These are phyloP conservation scores for Dryobotodes eremita DNA, from an alignment of 2,888 invertebrate genomes.

Conservation along the genomic window DNA sequence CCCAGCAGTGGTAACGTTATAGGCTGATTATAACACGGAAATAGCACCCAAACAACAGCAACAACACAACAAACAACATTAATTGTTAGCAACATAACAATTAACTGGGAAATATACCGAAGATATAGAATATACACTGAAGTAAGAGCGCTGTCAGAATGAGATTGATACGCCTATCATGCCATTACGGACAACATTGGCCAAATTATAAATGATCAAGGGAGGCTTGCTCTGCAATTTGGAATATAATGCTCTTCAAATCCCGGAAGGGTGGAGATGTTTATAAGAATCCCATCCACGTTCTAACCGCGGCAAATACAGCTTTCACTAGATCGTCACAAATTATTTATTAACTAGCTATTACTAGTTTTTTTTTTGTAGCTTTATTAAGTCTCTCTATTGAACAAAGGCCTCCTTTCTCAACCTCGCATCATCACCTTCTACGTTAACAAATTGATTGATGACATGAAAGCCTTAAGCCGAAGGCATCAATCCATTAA, in stretches of 20 bases:
- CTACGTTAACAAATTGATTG: slow-evolving; percentile 38
- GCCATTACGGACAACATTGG: too few relatives aligned
- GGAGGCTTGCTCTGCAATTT: too few relatives aligned
- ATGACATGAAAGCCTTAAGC: slow-evolving; percentile 31
- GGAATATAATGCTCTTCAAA: background rate
- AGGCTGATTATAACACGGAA: too few relatives aligned
- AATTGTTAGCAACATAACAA: too few relatives aligned
- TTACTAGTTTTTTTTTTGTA: background rate
- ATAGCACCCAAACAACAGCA: background rate
- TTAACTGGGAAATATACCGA: background rate
- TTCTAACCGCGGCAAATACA: background rate
- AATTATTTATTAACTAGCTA: background rate
- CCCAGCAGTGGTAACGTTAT: background rate
- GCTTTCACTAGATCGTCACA: background rate
- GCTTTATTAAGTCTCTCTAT: background rate
- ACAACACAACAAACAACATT: too few relatives aligned
- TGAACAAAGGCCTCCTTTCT: background rate
- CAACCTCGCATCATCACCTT: slow-evolving; percentile 6
- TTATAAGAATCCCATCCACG: background rate
- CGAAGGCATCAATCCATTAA: slow-evolving; percentile 37
- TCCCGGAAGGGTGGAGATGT: background rate
- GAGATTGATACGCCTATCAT: too few relatives aligned
- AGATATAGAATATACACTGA: too few relatives aligned
- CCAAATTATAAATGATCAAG: too few relatives aligned
- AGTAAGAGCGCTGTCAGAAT: too few relatives aligned